These are phyloP conservation scores for Bombus vancouverensis DNA, from an alignment of 1,140 invertebrate genomes.

Conservation along the genomic window DNA sequence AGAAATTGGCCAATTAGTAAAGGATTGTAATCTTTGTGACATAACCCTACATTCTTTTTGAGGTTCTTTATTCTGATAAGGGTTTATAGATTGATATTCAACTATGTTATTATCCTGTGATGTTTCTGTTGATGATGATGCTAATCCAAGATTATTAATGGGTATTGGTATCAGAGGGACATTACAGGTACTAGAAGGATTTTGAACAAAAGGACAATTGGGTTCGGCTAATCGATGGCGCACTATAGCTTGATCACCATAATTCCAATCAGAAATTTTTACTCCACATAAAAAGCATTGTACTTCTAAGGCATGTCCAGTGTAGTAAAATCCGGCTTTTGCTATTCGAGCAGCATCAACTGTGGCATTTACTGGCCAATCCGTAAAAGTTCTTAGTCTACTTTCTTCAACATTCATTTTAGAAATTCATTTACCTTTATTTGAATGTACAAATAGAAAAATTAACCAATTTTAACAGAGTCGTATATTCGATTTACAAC, in stretches of 20 bases:
- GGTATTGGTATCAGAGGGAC: conserved; percentile 81
- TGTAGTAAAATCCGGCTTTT: conserved; percentile 92
- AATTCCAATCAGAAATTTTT: conserved; percentile 89
- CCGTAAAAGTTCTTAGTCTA: conserved; percentile 86
- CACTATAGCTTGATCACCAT: conserved; percentile 88
- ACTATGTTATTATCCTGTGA: not conserved
- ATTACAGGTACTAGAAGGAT: conserved; percentile 86
- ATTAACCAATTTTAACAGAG: not conserved
- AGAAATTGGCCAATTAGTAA: conserved; percentile 85
- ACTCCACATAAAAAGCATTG: conserved; percentile 89
- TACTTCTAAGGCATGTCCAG: conserved; percentile 86
- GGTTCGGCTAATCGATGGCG: conserved; percentile 86
- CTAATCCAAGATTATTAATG: conserved; percentile 5
- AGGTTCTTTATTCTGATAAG: conserved; percentile 33
- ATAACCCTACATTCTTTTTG: conserved; percentile 79
- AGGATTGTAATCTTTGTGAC: conserved; percentile 84
- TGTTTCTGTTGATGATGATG: conserved; percentile 44
- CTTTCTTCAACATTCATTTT: conserved; percentile 87
- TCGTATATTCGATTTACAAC: conserved; percentile 1
- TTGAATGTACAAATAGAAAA: not conserved
- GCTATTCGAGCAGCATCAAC: conserved; percentile 87
- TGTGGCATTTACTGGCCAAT: conserved; percentile 88
- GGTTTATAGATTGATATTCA: not conserved
- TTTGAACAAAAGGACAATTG: conserved; percentile 88
- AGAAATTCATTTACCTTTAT: not conserved